phyloP scores from a whole-genome alignment of 1,140 invertebrate genomes.

The Drosophila murphyi region DNA sequence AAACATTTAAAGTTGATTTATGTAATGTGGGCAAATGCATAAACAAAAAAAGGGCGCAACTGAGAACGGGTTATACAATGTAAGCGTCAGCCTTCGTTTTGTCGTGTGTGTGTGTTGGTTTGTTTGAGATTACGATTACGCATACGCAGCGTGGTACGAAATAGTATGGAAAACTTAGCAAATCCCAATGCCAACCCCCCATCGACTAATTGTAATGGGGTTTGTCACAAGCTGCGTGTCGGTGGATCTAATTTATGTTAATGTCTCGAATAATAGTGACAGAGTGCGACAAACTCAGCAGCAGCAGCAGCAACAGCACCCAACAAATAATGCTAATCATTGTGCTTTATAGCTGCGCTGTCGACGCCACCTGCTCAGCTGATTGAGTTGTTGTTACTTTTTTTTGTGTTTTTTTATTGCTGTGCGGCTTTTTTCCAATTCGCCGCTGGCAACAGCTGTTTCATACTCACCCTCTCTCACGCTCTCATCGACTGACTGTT shows the following conservation, averaged over 20 bases:
- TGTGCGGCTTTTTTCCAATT: constrained; percentile 67
- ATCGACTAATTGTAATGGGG: constrained; percentile 44
- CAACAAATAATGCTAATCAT: constrained; percentile 52
- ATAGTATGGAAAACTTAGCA: constrained; percentile 23
- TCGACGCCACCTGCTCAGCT: constrained; percentile 34
- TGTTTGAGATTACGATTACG: constrained; percentile 26
- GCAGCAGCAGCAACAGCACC: constrained; percentile 6
- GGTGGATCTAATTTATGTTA: constrained; percentile 42
- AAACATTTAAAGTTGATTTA: constrained; percentile 32
- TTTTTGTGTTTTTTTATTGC: constrained; percentile 28
- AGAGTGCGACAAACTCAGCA: constrained; percentile 24
- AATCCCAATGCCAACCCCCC: background rate
- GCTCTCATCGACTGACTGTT: background rate
- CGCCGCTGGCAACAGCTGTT: constrained; percentile 75
- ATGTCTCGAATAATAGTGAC: constrained; percentile 38
- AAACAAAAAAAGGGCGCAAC: constrained; percentile 26
- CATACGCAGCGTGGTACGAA: constrained; percentile 27
- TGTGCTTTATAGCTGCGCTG: constrained; percentile 26
- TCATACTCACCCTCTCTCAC: constrained; percentile 22
- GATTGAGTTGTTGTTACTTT: constrained; percentile 49
- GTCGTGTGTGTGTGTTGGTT: constrained; percentile 7
- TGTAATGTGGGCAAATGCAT: constrained; percentile 32
- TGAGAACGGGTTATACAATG: constrained; percentile 48
- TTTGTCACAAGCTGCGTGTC: constrained; percentile 26
- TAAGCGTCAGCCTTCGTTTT: constrained; percentile 25